Evolutionary conservation across 2,888 invertebrate genomes (phyloP), one percentile per base, ranked within the genome.

Genomic region (Physocephala rufipes): DNA sequence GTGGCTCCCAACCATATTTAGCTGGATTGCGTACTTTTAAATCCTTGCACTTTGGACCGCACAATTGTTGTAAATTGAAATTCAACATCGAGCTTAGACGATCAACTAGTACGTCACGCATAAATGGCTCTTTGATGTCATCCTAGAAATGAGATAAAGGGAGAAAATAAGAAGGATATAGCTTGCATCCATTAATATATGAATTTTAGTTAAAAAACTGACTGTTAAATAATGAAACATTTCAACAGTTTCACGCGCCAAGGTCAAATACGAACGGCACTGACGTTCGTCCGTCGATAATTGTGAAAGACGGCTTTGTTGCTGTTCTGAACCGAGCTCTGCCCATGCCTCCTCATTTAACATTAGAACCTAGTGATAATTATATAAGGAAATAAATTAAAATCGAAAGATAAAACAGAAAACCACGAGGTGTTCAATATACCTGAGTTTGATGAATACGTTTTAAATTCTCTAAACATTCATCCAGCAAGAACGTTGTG

Each of bases 1-100:
- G 90, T 24, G 99, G 99, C 84, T 98, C 96, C 99, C 99, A 99
- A 15, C 96, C 95, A 86, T 98, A 99, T 86, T 96, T 96, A 76
- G 95, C 94, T 1, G 96, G 95, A 79, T 94, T 94, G 71, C 93
- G 91, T 67, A 98, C 97, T 89, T 96, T 96, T 74, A 97, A 89
- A 85, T 93, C 93, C 87, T 95, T 95, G 88, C 97, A 98, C 87
- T 97, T 97, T 62, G 96, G 93, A 13, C 98, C 97, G 86, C 97
- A 97, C 65, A 99, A 89, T 85, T 99, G 98, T 84, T 95, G 94
- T 76, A 99, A 89, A 88, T 99, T 99, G 86, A 96, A 98, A 87
- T 99, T 98, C 77, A 99, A 89, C 99, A 99, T 99, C 71, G 98
- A 96, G 70, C 98, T 97, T 71, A 99, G 90, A 68, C 97, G 89